These are phyloP conservation scores for Ancistrus triradiatus DNA, from an alignment of 2,113 vertebrate species.

Conservation along the genomic window DNA sequence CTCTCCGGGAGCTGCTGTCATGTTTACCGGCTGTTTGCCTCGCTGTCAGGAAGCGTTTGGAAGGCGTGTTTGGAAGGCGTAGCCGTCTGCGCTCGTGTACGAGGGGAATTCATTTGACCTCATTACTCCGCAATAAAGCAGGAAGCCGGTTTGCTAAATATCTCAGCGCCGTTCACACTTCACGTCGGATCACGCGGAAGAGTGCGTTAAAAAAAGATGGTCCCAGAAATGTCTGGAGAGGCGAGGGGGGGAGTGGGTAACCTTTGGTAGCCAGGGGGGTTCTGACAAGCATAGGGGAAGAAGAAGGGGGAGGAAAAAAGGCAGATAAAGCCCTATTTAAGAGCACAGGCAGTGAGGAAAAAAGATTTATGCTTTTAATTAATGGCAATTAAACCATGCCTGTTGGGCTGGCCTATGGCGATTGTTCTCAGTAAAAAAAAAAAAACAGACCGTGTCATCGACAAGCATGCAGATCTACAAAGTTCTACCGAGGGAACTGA, in stretches of 20 bases:
- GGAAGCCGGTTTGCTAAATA: slow-evolving; percentile 99
- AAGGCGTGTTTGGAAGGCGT: slow-evolving; percentile 79
- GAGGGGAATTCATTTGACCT: slow-evolving; percentile 99
- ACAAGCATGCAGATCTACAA: slow-evolving; percentile 99
- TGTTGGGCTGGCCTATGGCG: slow-evolving; percentile 99
- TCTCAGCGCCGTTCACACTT: slow-evolving; percentile 88
- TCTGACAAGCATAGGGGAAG: slow-evolving; percentile 85
- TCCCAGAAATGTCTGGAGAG: slow-evolving; percentile 80
- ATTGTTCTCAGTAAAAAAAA: slow-evolving; percentile 98
- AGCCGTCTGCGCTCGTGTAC: slow-evolving; percentile 94
- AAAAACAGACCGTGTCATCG: slow-evolving; percentile 98
- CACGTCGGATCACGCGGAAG: slow-evolving; percentile 86
- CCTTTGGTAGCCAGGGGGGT: slow-evolving; percentile 94
- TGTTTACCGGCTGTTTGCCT: slow-evolving; percentile 93
- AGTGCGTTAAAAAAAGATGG: slow-evolving; percentile 86
- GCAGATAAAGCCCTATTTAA: slow-evolving; percentile 91
- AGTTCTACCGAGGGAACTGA: slow-evolving; percentile 99
- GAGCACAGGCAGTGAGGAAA: slow-evolving; percentile 95
- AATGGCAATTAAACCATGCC: slow-evolving; percentile 99
- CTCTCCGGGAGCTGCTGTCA: slow-evolving; percentile 83
- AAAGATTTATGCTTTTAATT: slow-evolving; percentile 99
- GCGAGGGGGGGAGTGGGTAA: slow-evolving; percentile 59
- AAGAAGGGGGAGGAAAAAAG: slow-evolving; percentile 47
- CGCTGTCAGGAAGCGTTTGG: slow-evolving; percentile 96
- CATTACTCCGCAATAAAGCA: slow-evolving; percentile 99